phyloP scores from a whole-genome alignment of 2,888 invertebrate genomes.

The Lamellibrachia columna region DNA sequence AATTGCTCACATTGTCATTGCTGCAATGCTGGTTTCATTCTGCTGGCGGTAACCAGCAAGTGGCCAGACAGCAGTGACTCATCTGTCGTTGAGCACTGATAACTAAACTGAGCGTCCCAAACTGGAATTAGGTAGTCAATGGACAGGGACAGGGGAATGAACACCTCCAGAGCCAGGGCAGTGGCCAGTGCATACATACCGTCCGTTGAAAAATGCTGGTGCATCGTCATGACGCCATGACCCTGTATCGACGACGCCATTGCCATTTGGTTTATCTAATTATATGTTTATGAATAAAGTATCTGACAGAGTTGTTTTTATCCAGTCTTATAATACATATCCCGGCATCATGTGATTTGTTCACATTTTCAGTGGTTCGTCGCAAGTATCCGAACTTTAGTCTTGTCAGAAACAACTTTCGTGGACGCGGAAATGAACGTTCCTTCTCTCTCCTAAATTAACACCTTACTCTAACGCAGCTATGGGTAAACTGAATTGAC shows the following conservation, averaged over 20 bases:
- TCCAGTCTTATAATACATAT: background rate
- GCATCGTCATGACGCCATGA: background rate
- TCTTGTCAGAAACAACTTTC: background rate
- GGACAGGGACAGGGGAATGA: too few species aligned
- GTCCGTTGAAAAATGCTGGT: background rate
- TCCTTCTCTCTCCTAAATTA: background rate
- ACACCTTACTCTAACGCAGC: background rate
- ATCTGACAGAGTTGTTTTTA: background rate
- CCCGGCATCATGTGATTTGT: background rate
- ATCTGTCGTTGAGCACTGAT: background rate
- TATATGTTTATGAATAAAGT: background rate
- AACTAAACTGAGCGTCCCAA: background rate
- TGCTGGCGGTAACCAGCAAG: background rate
- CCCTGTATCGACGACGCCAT: background rate
- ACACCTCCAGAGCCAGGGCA: background rate
- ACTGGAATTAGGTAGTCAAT: background rate
- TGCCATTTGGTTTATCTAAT: background rate
- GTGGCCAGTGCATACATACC: background rate
- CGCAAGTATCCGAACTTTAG: background rate
- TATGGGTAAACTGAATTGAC: background rate
- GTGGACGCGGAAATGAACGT: background rate
- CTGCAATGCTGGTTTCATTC: background rate
- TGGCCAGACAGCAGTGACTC: background rate
- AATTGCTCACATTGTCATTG: background rate
- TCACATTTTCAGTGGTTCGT: background rate